Base-by-base conservation (phyloP, 2,113 vertebrate species). In the Camelus dromedarius region DNA sequence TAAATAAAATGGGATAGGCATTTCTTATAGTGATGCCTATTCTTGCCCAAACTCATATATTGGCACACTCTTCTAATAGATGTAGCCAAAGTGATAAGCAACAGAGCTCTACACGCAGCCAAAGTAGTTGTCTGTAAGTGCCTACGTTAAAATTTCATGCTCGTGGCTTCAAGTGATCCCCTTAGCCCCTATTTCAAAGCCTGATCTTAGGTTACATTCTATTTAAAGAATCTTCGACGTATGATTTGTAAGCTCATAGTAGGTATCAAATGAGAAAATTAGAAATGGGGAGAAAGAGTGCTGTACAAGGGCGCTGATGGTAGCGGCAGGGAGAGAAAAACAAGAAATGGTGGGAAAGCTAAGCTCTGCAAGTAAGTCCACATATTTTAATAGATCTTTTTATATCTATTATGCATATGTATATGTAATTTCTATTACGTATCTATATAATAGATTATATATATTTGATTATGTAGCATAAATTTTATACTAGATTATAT, bases 221-320 rank as follows among this genome's bases (percentile, higher is more conserved):
- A 52, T 64, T 76, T 56, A 82, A 64, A 92, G 58, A 93, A 92
- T 2, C 46, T 75, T 92, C 38, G 54, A 1, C 50, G 48, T 38
- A 13, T 54, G 30, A 93, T 72, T 77, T 91, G 35, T 60, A 70
- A 93, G 3, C 7, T n/a, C 30, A 28, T 18, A 56, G 19, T 82
- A 89, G 50, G 30, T 73, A 15, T 50, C 79, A 95, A 89, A 75
- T 30, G 15, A 91, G 30, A 35, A 72, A 69, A 69, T 84, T 94
- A 72, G 32, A 87, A 62, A n/a, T 30, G 66, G 11, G 42, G 19
- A 54, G 48, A 81, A 56, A 73, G 80, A 30, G 9, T 70, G 56
- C 46, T 84, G 7, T 0, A 4, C 22, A 19, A 66, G 15, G 28
- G 0, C 20, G 38, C 24, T n/a, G 16, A 28, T 18, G 81, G 14